Evolutionary conservation across 1,140 invertebrate species (phyloP), one percentile per base, ranked within the genome.

Genomic region (Triops cancriformis): DNA sequence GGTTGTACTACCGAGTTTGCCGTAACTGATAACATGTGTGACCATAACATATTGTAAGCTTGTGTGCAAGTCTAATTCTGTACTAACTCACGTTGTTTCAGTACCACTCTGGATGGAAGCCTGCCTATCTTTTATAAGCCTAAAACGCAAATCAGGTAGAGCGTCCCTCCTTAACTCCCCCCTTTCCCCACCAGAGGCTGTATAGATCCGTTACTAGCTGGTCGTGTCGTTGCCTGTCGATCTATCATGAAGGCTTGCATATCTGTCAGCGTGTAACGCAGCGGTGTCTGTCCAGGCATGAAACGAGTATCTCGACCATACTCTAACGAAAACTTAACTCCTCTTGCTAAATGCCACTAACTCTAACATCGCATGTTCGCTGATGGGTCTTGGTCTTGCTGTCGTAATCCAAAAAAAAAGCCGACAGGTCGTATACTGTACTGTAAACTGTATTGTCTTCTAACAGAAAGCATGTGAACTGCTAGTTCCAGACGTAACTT

Each of bases 101-200:
- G 78, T 72, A 76, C 74, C 42, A 76, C 78, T 42, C 31, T 76
- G 76, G 78, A 79, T 37, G 76, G 78, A 43, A 76, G 64, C 51
- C 78, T 79, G 37, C 75, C 78, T 43, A 14, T 76, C 42, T 79
- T 76, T 76, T 79, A 79, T 64, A 79, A 77, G 75, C 78, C 78
- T 72, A 79, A 77, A 73, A 73, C 75, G 37, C 23, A 64, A 14
- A 72, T 73, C 72, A 79, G 74, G 74, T 76, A 76, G 73, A 64
- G 51, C 51, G 51, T 64, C 51, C 51, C 45, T 7, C 51, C 9
- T n/a, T n/a, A 4, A 18, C 51, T 64, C 14, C 51, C 45, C 4
- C 51, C 14, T n/a, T n/a, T 9, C 51, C 51, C 14, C 51, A 12
- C 51, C 14, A 23, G 23, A 64, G 5, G 51, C 51, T 64, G 14